Conservation (phyloP, 2,888 invertebrate species). For the Halocaridina rubra region DNA sequence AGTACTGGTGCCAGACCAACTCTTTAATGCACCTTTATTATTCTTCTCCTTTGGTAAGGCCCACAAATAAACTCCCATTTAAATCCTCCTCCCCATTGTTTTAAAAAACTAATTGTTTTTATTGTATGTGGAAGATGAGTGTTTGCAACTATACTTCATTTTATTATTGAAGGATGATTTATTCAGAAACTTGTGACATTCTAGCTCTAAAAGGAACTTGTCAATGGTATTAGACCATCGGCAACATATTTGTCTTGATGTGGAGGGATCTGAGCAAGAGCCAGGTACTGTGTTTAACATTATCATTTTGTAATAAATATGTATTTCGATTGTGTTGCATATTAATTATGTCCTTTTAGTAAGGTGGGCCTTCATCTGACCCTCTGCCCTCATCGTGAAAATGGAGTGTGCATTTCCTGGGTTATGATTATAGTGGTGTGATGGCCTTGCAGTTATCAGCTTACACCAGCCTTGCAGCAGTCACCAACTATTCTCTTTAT, state of each 20-base stretch:
- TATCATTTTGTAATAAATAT: constrained; percentile 64
- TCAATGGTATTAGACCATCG: constrained; percentile 51
- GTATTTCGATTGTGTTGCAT: constrained; percentile 63
- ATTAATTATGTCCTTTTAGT: constrained; percentile 52
- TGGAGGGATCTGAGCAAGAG: constrained; percentile 61
- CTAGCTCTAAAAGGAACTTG: constrained; percentile 55
- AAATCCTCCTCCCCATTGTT: constrained; percentile 52
- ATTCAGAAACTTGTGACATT: constrained; percentile 60
- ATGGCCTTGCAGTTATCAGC: too few relatives aligned
- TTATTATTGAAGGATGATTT: constrained; percentile 59
- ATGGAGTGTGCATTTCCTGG: too few relatives aligned
- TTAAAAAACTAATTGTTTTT: constrained; percentile 62
- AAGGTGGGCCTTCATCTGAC: constrained; percentile 53
- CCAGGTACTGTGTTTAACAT: constrained; percentile 64
- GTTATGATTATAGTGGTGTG: too few relatives aligned
- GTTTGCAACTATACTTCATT: constrained; percentile 56
- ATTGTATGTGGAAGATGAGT: constrained; percentile 62
- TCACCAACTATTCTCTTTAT: too few relatives aligned
- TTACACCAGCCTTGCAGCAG: too few relatives aligned
- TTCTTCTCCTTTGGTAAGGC: constrained; percentile 54
- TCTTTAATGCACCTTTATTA: constrained; percentile 52
- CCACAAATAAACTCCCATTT: constrained; percentile 57
- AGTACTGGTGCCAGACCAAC: constrained; percentile 60
- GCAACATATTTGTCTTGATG: constrained; percentile 54
- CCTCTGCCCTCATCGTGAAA: too few relatives aligned